Percentiles rank a stretch among this genome's conserved stretches.
Evolutionary conservation across 1,140 invertebrate species (phyloP).

Genomic region (Drosophila ohnishii): DNA sequence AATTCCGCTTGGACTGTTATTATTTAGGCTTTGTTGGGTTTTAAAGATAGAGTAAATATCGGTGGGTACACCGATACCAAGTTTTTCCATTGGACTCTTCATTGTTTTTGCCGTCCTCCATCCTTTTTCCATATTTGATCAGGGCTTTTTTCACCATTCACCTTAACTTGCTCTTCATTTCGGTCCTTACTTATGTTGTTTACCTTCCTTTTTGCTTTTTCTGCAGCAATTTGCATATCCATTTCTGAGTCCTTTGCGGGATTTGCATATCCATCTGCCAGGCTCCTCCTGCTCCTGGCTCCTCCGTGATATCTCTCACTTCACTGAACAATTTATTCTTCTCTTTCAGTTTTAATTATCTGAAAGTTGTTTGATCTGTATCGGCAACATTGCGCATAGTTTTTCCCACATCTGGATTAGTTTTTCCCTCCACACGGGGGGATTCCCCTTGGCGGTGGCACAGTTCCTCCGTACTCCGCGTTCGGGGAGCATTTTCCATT

Average conservation of each 20-base stretch:
- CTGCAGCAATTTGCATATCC: conserved; percentile 43
- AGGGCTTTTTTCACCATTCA: conserved; percentile 23
- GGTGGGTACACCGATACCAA: background rate
- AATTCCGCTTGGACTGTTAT: conserved; percentile 24
- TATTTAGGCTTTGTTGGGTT: conserved; percentile 22
- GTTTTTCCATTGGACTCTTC: background rate
- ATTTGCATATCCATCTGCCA: conserved; percentile 37
- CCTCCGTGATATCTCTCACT: conserved; percentile 26
- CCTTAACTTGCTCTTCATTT: conserved; percentile 33
- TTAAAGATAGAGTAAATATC: conserved; percentile 1
- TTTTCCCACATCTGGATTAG: conserved; percentile 34
- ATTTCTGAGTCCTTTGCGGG: conserved; percentile 37
- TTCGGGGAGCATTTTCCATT: conserved; percentile 28
- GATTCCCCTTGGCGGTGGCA: conserved; percentile 10
- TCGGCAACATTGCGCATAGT: conserved; percentile 32
- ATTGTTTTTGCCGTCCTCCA: conserved; percentile 7
- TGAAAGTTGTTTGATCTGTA: conserved; percentile 49
- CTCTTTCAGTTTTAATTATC: conserved; percentile 54
- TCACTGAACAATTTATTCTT: conserved; percentile 36
- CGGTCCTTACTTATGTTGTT: conserved; percentile 28
- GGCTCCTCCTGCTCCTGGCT: background rate
- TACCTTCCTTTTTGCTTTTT: conserved; percentile 28
- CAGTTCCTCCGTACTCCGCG: conserved; percentile 5
- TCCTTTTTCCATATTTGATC: conserved; percentile 38
- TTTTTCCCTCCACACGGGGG: background rate